Evolutionary conservation across 2,888 invertebrate genomes (phyloP).

Genomic region (Kryphioiulus occultus): DNA sequence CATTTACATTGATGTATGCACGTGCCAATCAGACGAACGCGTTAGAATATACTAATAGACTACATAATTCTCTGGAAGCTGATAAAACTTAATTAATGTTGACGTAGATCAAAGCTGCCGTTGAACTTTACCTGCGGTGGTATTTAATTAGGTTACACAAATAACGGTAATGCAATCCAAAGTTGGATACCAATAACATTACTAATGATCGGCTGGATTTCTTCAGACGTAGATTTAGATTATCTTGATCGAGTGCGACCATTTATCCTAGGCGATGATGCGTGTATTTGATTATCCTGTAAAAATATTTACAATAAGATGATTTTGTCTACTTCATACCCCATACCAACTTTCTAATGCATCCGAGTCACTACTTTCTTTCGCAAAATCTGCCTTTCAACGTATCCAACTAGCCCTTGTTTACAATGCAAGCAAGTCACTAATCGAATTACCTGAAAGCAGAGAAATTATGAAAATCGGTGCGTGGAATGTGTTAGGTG

Average conservation of each 20-base stretch:
- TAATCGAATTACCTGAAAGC: slow-evolving; percentile 28
- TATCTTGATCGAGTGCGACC: not conserved
- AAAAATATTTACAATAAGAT: not conserved
- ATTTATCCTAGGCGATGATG: not conserved
- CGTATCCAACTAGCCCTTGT: not conserved
- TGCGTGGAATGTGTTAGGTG: slow-evolving; percentile 4
- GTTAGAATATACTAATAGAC: no score
- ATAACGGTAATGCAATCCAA: not conserved
- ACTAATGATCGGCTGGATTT: not conserved
- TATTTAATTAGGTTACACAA: slow-evolving; percentile 3
- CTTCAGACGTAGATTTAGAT: not conserved
- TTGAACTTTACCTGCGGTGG: not conserved
- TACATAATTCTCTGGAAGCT: not conserved
- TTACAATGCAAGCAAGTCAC: not conserved
- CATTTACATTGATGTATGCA: no score
- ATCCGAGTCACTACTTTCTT: not conserved
- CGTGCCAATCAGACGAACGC: no score
- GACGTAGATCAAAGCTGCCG: not conserved
- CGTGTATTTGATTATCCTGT: not conserved
- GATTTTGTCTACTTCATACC: not conserved
- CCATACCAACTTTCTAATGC: not conserved
- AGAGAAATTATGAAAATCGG: not conserved
- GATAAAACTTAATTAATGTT: not conserved
- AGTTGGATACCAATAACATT: not conserved
- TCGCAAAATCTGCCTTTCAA: not conserved